Base-by-base conservation (phyloP, 2,113 vertebrate species). In the Hypocryptadius cinnamomeus region DNA sequence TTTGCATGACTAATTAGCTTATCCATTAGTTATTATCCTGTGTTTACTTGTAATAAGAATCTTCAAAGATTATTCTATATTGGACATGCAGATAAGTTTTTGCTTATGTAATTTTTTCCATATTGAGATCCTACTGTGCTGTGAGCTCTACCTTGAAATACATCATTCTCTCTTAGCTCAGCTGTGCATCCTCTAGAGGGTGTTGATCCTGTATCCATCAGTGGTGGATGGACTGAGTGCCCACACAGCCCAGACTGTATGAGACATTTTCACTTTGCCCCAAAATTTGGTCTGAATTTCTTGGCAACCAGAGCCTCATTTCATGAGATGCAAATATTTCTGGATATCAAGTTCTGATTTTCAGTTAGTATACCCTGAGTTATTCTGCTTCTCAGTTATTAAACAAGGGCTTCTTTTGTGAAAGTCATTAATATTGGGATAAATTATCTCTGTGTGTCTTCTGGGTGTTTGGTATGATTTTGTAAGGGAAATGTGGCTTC, bases 1-100 rank as follows among this genome's bases (percentile, higher is more conserved):
- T 96, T 95, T 96, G 76, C 91, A 83, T 94, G 76, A 86, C 85
- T 91, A 93, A 93, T 96, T 93, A 94, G 85, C 79, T 95, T 86
- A 95, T 86, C 94, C 87, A 27, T 87, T 81, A 88, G 76, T 90
- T 92, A 77, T 87, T 92, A 91, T 94, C 85, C 85, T 90, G 48
- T 94, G 91, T 96, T 95, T 95, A 94, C 87, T 95, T 93, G 82
- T 90, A 94, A 92, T 57, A 76, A 88, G 87, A 90, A 80, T 80
- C 89, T 96, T 96, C 72, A 86, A 94, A 90, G 87, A 88, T 91
- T 90, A 68, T 90, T 93, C 79, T 85, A 5, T 81, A 78, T 68
- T 64, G 40, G 44, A 88, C 45, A 74, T 6, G 14, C 28, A 78
- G 79, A 44, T 92, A 35, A 81, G 78, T 64, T 95, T 87, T 94